Evolutionary conservation across 1,140 invertebrate species (phyloP).

Genomic region (Pentalonia nigronervosa): DNA sequence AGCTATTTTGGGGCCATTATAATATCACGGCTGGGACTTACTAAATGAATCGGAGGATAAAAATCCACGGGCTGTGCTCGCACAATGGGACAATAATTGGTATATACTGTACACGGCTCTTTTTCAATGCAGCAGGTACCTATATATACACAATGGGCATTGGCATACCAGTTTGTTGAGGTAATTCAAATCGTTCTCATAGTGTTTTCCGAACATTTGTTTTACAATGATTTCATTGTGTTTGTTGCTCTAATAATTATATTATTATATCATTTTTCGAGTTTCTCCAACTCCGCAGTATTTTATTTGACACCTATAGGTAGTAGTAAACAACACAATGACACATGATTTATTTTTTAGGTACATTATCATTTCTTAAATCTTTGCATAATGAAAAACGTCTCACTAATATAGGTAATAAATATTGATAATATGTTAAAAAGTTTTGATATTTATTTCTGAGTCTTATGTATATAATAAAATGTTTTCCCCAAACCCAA

Average conservation of each 20-base stretch:
- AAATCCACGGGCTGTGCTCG: neutral
- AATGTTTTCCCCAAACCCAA: neutral
- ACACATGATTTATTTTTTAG: neutral
- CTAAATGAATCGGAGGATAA: neutral
- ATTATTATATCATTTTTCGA: neutral
- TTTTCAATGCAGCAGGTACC: neutral
- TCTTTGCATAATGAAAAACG: neutral
- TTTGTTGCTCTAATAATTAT: neutral
- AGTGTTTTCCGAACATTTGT: neutral
- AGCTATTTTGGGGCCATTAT: neutral
- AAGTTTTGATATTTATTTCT: neutral
- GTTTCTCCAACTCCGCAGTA: neutral
- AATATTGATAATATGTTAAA: neutral
- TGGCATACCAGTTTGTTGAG: neutral
- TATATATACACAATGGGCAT: neutral
- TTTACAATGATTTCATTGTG: neutral
- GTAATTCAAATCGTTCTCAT: neutral
- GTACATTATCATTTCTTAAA: neutral
- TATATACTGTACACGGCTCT: neutral
- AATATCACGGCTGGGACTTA: neutral
- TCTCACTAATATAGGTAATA: neutral
- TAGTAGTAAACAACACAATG: neutral
- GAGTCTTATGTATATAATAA: neutral
- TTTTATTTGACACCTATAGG: neutral
- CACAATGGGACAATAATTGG: slow-evolving; percentile 4